Conservation (phyloP, 2,113 vertebrate genomes). For the Myotis davidii region DNA sequence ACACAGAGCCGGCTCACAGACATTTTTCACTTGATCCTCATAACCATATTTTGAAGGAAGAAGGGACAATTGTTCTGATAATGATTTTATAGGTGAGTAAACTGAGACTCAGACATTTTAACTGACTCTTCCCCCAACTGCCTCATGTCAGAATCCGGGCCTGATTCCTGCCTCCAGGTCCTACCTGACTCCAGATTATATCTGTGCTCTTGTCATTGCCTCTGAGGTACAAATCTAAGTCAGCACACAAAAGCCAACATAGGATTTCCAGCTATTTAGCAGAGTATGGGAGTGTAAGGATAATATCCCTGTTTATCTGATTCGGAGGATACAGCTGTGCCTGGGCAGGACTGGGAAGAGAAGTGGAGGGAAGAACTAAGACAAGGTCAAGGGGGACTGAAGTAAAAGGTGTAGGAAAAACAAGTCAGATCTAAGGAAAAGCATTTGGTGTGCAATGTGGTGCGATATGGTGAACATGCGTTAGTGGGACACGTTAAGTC, state of each 20-base stretch:
- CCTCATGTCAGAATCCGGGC: neutral
- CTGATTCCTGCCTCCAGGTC: neutral
- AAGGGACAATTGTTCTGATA: neutral
- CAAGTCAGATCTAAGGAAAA: neutral
- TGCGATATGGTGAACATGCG: neutral
- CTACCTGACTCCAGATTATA: neutral
- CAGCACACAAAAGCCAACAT: neutral
- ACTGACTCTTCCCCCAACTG: neutral
- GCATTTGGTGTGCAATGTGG: neutral
- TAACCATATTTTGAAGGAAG: neutral
- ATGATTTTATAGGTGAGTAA: conserved; percentile 29
- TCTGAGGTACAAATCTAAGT: neutral
- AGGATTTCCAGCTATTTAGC: neutral
- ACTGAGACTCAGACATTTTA: conserved; percentile 30
- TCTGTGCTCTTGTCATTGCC: neutral
- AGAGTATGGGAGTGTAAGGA: neutral
- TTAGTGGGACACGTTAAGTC: neutral
- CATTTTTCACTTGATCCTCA: conserved; percentile 1
- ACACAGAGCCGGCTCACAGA: neutral
- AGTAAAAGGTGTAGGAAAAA: neutral
- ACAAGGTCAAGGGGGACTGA: neutral
- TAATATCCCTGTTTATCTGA: neutral
- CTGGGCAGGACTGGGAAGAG: neutral
- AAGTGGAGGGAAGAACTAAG: neutral
- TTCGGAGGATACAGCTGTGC: neutral